Conservation (phyloP, 2,797 vertebrate genomes). For the Lepilemur ruficaudatus region DNA sequence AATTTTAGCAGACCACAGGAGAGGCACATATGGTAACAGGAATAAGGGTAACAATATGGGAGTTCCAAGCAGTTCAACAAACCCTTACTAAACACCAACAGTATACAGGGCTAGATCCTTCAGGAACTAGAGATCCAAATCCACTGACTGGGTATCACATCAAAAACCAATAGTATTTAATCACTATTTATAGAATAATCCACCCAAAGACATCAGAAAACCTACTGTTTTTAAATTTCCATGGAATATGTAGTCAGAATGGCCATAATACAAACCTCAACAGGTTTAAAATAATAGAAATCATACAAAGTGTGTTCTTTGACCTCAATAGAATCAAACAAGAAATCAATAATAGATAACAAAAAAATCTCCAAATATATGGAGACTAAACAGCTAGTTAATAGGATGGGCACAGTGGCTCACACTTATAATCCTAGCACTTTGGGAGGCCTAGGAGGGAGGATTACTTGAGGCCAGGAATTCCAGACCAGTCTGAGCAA, state of each 20-base stretch:
- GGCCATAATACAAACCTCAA: background rate
- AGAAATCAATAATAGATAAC: background rate
- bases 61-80: background rate
- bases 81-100: background rate
- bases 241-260: background rate
- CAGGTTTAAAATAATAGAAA: background rate
- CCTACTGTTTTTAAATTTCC: background rate
- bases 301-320: conserved; percentile 5
- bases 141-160: background rate
- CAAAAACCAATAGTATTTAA: background rate
- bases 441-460: background rate
- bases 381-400: background rate
- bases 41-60: background rate
- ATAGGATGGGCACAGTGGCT: background rate
- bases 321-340: background rate
- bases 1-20: background rate
- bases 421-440: background rate
- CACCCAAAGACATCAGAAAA: background rate
- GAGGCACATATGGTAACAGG: background rate
- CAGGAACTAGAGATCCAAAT: background rate
- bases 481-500: background rate
- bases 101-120: background rate
- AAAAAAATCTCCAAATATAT: background rate
- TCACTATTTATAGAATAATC: background rate
- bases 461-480: background rate